A percentile compares a stretch with the other conserved stretches of the same genome.
These are phyloP conservation scores for Drosophila pseudotakahashii DNA, from an alignment of 2,888 invertebrate species.

Conservation along the genomic window DNA sequence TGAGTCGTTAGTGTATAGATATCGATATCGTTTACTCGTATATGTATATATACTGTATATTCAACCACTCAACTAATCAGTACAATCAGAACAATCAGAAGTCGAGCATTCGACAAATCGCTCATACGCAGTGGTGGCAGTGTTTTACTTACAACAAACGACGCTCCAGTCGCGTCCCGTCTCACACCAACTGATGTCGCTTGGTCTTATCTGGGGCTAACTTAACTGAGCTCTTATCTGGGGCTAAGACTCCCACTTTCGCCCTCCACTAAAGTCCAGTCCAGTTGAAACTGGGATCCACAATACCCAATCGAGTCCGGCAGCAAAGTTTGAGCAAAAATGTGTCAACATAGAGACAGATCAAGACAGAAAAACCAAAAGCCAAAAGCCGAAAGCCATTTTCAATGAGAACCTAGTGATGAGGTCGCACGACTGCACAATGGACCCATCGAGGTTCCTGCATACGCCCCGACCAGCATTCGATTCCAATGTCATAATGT, in stretches of 20 bases:
- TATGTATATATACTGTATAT: constrained; percentile 45
- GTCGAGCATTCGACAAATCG: constrained; percentile 54
- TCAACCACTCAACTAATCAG: constrained; percentile 24
- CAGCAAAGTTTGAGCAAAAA: constrained; percentile 84
- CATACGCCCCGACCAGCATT: constrained; percentile 41
- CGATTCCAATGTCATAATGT: not conserved
- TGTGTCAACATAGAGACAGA: constrained; percentile 83
- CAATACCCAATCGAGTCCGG: constrained; percentile 82
- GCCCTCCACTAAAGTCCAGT: not conserved
- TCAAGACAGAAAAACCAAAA: constrained; percentile 55
- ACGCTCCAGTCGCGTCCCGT: constrained; percentile 33
- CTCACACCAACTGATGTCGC: constrained; percentile 68
- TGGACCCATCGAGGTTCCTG: constrained; percentile 73
- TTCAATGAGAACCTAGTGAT: constrained; percentile 75
- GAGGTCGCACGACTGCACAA: constrained; percentile 78
- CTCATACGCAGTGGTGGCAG: constrained; percentile 84
- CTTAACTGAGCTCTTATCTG: not conserved
- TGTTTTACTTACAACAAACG: constrained; percentile 83
- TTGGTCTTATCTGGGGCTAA: constrained; percentile 75
- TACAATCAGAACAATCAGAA: constrained; percentile 59
- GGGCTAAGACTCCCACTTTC: not conserved
- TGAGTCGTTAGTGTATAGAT: constrained; percentile 41
- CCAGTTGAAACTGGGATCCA: constrained; percentile 1
- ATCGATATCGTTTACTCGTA: constrained; percentile 40
- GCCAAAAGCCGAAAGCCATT: constrained; percentile 54